Evolutionary conservation across 2,797 vertebrate species (phyloP), one percentile per base, ranked within the genome.

Genomic region (Sparus aurata): DNA sequence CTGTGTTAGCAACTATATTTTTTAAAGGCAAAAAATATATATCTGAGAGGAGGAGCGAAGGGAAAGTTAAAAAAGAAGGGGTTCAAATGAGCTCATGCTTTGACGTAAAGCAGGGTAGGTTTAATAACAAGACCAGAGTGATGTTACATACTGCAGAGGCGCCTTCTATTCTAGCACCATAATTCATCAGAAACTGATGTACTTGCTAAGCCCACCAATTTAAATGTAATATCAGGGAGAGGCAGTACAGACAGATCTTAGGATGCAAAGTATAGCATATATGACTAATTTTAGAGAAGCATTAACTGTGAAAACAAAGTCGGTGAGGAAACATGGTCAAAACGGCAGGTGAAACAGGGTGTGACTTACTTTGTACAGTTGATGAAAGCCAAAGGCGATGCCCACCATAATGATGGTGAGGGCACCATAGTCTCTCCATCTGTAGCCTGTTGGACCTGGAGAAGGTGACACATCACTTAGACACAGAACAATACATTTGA

Each of bases 381-480:
- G 98, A 94, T 99, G 97, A 85, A 98, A 98, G 82, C 98, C 97
- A 73, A 99, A 97, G 4, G 97, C 96, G 17, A 99, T 96, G 85
- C 98, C 98, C 43, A 97, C 96, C 96, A 98, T 95, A 78, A 99
- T 96, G 92, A 99, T 93, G 18, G 98, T 96, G 87, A 99, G 91
- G 70, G 97, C 97, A 8, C 98, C 96, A 1, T 99, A 99, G 88
- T 98, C 96, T 92, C 98, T 95, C 98, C 97, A 99, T 95, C 97
- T 96, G 92, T 98, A 98, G 71, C 96, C 94, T 43, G 91, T 82
- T 9, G 96, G 91, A 94, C 87, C 98, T 98, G 88, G 50, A 84
- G 17, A 82, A 25, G 27, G 47, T 1, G 50, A 67, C 12, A 13
- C n/a, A 72, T 46, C 3, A 60, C 18, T 20, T 50, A 1, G 80